A percentile compares a stretch with the other conserved stretches of the same genome.
Evolutionary conservation across 2,113 vertebrate species (phyloP).

Genomic region (Thalassoma bifasciatum): DNA sequence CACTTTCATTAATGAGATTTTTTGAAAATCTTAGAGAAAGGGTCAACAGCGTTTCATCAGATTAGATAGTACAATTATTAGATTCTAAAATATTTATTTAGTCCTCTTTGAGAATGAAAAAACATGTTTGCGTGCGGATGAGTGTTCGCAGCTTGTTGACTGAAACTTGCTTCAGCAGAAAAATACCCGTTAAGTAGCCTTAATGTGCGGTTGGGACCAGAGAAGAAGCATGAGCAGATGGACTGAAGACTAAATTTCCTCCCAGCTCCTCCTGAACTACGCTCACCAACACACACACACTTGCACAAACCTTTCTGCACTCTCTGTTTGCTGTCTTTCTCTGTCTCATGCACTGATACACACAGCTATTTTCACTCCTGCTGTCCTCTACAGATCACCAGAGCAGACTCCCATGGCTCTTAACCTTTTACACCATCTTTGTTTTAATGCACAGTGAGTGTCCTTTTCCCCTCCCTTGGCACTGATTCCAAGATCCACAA

Average conservation of each 20-base stretch:
- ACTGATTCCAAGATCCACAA: conserved; percentile 24
- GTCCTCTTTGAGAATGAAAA: too few relatives aligned
- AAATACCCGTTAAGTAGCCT: conserved; percentile 37
- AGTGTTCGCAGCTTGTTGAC: conserved; percentile 12
- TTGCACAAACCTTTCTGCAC: not conserved
- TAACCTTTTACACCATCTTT: conserved; percentile 52
- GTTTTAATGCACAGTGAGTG: conserved; percentile 35
- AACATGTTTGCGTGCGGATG: not conserved
- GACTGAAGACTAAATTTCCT: conserved; percentile 51
- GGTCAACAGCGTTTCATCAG: too few relatives aligned
- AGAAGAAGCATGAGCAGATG: conserved; percentile 59
- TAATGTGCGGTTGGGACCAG: conserved; percentile 43
- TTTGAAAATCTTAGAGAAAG: too few relatives aligned
- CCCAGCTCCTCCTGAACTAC: conserved; percentile 23
- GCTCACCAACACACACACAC: conserved; percentile 24
- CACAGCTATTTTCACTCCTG: conserved; percentile 30
- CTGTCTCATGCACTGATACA: conserved; percentile 22
- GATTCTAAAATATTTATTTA: too few relatives aligned
- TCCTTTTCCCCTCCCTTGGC: conserved; percentile 10
- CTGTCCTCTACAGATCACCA: conserved; percentile 52
- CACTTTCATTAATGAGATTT: too few relatives aligned
- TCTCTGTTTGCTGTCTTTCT: conserved; percentile 31
- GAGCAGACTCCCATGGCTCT: conserved; percentile 35
- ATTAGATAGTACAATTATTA: too few relatives aligned
- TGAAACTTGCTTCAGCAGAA: conserved; percentile 25